These are phyloP conservation scores for Lithophane socia DNA, from an alignment of 2,888 invertebrate species.

Conservation along the genomic window DNA sequence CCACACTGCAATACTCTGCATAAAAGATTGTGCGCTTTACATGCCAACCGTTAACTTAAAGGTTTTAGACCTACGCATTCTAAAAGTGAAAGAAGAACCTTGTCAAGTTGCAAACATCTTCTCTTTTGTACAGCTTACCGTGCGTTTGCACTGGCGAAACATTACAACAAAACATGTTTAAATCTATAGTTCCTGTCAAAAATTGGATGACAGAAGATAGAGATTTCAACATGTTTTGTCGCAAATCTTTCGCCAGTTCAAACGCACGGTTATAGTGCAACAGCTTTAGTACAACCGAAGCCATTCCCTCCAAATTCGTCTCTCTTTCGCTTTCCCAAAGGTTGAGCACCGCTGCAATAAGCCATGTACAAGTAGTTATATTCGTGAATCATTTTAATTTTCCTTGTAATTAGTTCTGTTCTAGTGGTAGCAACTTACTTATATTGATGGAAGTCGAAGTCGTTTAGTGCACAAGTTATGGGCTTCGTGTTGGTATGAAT, in stretches of 20 bases:
- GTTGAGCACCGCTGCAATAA: constrained; percentile 40
- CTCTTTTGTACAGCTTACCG: neutral
- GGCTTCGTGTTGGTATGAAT: constrained; percentile 35
- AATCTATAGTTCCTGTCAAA: too few species aligned
- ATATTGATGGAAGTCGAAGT: constrained; percentile 36
- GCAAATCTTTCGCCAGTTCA: too few species aligned
- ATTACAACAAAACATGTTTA: too few species aligned
- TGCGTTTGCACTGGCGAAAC: too few species aligned
- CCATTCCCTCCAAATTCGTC: neutral
- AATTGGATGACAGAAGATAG: too few species aligned
- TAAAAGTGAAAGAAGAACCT: neutral
- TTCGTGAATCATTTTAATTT: constrained; percentile 62
- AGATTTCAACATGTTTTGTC: too few species aligned
- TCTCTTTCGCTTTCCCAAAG: neutral
- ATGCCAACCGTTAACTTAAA: neutral
- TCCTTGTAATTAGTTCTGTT: constrained; percentile 59
- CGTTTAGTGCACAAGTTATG: constrained; percentile 43
- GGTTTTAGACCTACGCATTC: neutral
- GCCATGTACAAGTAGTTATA: constrained; percentile 44
- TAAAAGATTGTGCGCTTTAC: neutral
- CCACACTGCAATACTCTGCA: neutral
- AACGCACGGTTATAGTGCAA: too few species aligned
- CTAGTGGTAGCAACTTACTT: constrained; percentile 36
- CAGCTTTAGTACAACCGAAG: neutral
- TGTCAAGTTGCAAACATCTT: neutral